phyloP scores from a whole-genome alignment of 1,140 invertebrate species.

The Neocloeon triangulifer region DNA sequence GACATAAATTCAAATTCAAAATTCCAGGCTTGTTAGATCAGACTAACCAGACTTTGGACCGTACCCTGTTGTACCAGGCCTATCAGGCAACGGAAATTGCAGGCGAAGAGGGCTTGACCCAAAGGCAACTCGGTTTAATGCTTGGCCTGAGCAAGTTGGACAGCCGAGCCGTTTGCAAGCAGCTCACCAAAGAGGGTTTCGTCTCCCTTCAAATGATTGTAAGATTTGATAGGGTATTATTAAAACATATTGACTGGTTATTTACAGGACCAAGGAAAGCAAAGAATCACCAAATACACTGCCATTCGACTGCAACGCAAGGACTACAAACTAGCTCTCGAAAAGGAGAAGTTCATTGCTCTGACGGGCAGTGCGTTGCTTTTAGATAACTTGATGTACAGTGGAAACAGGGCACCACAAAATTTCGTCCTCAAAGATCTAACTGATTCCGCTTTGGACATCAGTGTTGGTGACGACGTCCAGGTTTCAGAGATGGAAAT shows the following conservation, averaged over 20 bases:
- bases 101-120: constrained; percentile 21
- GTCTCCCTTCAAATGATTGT: constrained; percentile 24
- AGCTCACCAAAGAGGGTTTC: constrained; percentile 20
- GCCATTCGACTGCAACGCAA: no score
- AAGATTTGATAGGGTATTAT: no score
- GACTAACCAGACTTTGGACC: constrained; percentile 14
- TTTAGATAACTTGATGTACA: no score
- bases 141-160: constrained; percentile 26
- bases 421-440: no score
- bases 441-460: no score
- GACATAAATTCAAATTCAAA: no score
- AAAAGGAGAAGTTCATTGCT: background rate
- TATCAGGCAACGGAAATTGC: constrained; percentile 20
- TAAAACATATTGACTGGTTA: no score
- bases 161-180: constrained; percentile 21
- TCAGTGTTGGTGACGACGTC: no score
- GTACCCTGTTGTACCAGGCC: constrained; percentile 23
- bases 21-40: constrained; percentile 18
- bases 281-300: constrained; percentile 16
- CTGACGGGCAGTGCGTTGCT: background rate
- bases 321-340: no score
- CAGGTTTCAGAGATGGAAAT: no score
- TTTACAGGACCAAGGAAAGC: constrained; percentile 29
- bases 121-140: constrained; percentile 18
- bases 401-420: no score